Conservation (phyloP, 1,140 invertebrate genomes). For the Parasteatoda tepidariorum region DNA sequence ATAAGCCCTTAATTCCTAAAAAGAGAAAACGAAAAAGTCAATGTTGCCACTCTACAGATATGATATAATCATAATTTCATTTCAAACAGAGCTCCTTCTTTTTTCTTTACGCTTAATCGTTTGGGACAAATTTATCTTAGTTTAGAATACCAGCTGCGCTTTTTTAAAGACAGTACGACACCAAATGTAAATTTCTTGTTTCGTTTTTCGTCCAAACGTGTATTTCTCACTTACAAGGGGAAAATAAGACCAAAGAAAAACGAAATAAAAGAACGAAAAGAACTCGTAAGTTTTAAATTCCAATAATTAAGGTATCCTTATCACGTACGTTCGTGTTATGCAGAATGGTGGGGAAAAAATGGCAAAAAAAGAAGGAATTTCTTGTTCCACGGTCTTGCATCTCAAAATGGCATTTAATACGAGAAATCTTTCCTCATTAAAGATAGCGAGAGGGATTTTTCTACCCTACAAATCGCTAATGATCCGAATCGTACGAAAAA, state of each 20-base stretch:
- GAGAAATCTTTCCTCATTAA: constrained; percentile 56
- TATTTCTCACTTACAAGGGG: background rate
- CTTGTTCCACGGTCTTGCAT: constrained; percentile 16
- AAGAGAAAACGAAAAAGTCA: background rate
- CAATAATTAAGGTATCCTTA: constrained; percentile 49
- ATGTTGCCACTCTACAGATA: background rate
- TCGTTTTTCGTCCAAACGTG: background rate
- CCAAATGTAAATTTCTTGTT: constrained; percentile 24
- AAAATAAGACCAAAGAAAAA: background rate
- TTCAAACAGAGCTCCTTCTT: constrained; percentile 15
- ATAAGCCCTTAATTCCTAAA: background rate
- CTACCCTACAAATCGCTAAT: constrained; percentile 29
- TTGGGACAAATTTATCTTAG: constrained; percentile 33
- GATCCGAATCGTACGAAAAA: constrained; percentile 37
- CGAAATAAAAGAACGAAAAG: background rate
- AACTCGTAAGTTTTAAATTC: constrained; percentile 44
- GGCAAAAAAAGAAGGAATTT: constrained; percentile 11
- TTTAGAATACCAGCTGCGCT: background rate
- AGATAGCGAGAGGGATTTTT: constrained; percentile 19
- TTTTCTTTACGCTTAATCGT: background rate
- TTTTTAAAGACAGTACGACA: constrained; percentile 1
- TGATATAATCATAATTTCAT: constrained; percentile 30
- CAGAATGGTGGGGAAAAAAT: background rate
- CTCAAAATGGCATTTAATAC: constrained; percentile 55
- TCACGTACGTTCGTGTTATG: constrained; percentile 16